Conservation (phyloP, 2,888 invertebrate species). For the Sesia bembeciformis region DNA sequence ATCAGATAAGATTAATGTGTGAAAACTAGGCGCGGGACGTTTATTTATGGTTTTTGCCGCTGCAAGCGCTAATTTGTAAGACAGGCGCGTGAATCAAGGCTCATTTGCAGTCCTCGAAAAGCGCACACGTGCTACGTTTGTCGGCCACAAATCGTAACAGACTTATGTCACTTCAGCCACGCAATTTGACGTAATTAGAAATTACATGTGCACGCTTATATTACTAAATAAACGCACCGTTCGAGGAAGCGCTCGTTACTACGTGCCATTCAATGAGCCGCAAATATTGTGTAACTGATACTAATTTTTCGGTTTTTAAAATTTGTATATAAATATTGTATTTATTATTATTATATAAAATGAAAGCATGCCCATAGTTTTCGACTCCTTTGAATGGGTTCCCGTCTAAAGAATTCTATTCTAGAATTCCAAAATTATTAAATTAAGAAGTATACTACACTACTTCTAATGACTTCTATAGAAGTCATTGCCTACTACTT, state of each 20-base stretch:
- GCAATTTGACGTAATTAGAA: constrained; percentile 64
- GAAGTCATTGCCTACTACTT: too few relatives aligned
- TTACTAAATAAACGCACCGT: constrained; percentile 28
- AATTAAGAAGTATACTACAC: too few relatives aligned
- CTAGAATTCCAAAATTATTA: too few relatives aligned
- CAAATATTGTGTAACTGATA: constrained; percentile 11
- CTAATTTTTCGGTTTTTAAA: neutral
- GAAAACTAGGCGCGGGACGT: constrained; percentile 12
- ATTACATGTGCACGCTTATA: constrained; percentile 44
- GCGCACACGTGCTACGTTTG: constrained; percentile 28
- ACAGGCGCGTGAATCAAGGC: constrained; percentile 15
- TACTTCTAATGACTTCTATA: too few relatives aligned
- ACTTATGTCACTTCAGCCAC: constrained; percentile 65
- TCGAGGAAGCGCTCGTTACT: constrained; percentile 38
- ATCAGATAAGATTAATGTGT: constrained; percentile 14
- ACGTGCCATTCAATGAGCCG: constrained; percentile 37
- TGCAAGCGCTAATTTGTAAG: constrained; percentile 18
- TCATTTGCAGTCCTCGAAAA: constrained; percentile 32
- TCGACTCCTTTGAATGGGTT: too few relatives aligned
- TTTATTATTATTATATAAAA: neutral
- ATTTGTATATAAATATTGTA: neutral
- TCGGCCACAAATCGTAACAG: constrained; percentile 44
- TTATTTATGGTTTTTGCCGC: neutral
- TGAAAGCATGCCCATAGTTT: neutral
- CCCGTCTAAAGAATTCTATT: too few relatives aligned